Evolutionary conservation across 2,113 vertebrate genomes (phyloP).

Genomic region (Cichladusa arquata): DNA sequence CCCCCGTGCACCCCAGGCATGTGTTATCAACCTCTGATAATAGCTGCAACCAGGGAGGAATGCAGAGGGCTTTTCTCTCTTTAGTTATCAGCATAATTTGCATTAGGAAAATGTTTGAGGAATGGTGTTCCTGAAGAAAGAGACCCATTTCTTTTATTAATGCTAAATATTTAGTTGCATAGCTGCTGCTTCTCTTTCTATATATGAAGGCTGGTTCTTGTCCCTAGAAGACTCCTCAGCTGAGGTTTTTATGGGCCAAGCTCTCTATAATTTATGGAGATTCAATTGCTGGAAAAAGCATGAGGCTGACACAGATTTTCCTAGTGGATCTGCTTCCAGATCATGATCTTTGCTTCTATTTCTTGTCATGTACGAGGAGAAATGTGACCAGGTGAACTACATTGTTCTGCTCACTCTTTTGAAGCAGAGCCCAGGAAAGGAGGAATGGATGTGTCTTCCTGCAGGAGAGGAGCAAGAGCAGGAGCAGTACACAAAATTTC

Average conservation of each 20-base stretch:
- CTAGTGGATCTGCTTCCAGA: background rate
- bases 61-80: conserved; percentile 1
- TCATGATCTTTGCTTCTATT: background rate
- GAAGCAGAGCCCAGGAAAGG: background rate
- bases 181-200: background rate
- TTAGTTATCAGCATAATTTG: background rate
- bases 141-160: background rate
- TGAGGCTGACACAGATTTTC: background rate
- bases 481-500: background rate
- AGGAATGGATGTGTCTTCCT: background rate
- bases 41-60: background rate
- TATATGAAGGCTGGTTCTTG: background rate
- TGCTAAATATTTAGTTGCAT: background rate
- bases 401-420: background rate
- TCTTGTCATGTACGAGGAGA: background rate
- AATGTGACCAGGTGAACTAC: background rate
- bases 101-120: background rate
- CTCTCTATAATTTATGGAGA: background rate
- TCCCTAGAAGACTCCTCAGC: conserved; percentile 12
- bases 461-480: background rate
- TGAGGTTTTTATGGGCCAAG: conserved; percentile 10
- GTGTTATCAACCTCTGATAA: background rate
- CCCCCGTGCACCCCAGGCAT: background rate
- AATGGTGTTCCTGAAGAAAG: background rate
- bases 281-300: conserved; percentile 10